Evolutionary conservation across 2,113 vertebrate genomes (phyloP).

Genomic region (Lophius piscatorius): DNA sequence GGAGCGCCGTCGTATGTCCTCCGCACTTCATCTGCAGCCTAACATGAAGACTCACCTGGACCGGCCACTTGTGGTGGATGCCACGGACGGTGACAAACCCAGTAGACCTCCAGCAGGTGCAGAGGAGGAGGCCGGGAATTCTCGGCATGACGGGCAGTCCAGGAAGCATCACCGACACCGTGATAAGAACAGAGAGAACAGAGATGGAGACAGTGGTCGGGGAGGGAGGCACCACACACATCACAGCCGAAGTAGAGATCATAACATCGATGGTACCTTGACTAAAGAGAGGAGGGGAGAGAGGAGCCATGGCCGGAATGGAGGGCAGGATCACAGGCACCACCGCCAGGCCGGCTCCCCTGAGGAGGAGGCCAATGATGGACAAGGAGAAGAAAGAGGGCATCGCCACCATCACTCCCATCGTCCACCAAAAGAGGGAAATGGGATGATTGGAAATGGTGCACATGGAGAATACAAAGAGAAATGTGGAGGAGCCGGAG

Average conservation of each 20-base stretch:
- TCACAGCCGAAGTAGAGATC: slow-evolving; percentile 86
- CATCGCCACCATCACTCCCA: slow-evolving; percentile 85
- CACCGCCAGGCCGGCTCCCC: slow-evolving; percentile 82
- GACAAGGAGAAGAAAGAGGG: slow-evolving; percentile 77
- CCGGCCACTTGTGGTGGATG: slow-evolving; percentile 86
- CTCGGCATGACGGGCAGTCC: slow-evolving; percentile 48
- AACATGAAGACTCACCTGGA: slow-evolving; percentile 96
- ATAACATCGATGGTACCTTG: slow-evolving; percentile 50
- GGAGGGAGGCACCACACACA: slow-evolving; percentile 79
- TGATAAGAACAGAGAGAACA: slow-evolving; percentile 69
- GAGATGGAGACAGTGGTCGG: slow-evolving; percentile 22
- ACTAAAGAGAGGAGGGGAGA: slow-evolving; percentile 73
- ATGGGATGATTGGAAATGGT: slow-evolving; percentile 73
- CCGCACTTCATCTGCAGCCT: slow-evolving; percentile 87
- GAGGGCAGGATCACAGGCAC: slow-evolving; percentile 83
- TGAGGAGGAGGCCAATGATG: slow-evolving; percentile 75
- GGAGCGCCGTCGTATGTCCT: slow-evolving; percentile 84
- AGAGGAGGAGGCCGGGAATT: slow-evolving; percentile 26
- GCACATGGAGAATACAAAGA: slow-evolving; percentile 77
- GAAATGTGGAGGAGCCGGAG: slow-evolving; percentile 62
- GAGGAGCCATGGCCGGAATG: slow-evolving; percentile 76
- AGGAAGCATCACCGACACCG: slow-evolving; percentile 89
- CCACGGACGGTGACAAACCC: slow-evolving; percentile 49
- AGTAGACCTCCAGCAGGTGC: slow-evolving; percentile 26
- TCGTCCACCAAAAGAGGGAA: slow-evolving; percentile 82